Conservation (phyloP, 2,113 vertebrate genomes). For the Pelodiscus sinensis region DNA sequence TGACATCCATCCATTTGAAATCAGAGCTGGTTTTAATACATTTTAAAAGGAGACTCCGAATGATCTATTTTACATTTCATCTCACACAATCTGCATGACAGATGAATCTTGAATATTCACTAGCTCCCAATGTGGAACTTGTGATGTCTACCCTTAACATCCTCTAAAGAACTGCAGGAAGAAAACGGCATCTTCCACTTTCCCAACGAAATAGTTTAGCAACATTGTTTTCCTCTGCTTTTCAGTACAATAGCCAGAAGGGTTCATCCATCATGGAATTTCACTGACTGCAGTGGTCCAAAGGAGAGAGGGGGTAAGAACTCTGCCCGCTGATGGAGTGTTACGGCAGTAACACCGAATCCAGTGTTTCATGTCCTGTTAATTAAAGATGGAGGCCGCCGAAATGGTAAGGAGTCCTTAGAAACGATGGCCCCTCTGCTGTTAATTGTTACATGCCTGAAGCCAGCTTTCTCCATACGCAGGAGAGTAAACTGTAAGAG, state of each 20-base stretch:
- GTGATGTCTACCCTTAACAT: constrained; percentile 15
- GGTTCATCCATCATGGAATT: constrained; percentile 35
- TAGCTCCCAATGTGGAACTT: background rate
- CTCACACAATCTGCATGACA: background rate
- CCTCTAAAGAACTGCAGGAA: constrained; percentile 11
- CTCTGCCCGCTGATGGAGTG: background rate
- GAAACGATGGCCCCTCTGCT: constrained; percentile 27
- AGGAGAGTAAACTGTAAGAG: constrained; percentile 65
- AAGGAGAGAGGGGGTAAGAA: background rate
- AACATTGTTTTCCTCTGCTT: background rate
- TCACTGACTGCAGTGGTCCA: constrained; percentile 28
- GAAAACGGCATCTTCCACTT: background rate
- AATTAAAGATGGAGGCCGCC: constrained; percentile 69
- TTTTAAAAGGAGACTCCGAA: background rate
- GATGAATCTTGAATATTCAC: constrained; percentile 37
- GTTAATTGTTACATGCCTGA: constrained; percentile 60
- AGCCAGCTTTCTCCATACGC: constrained; percentile 47
- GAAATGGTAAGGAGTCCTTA: constrained; percentile 38
- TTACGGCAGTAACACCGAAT: background rate
- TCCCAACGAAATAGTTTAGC: background rate
- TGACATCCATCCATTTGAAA: background rate
- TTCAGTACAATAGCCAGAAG: constrained; percentile 6
- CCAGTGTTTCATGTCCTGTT: constrained; percentile 28
- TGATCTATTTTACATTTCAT: constrained; percentile 1
- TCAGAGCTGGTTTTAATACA: background rate